Conservation (phyloP, 92 coral and sea anemone species). For the Umimayanthus kanabou region DNA sequence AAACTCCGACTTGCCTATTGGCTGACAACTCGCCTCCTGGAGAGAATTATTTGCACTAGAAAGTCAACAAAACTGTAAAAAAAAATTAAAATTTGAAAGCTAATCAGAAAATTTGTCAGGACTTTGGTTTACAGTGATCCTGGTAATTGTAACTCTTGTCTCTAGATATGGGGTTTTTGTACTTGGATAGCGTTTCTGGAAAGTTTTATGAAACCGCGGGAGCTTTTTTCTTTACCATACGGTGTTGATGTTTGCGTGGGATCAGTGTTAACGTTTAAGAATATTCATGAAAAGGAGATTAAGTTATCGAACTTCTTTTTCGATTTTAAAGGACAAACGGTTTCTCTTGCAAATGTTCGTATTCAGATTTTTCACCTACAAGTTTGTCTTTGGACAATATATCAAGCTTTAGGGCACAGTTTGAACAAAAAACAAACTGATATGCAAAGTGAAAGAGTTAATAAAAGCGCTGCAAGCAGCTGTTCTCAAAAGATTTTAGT, state of each 20-base stretch:
- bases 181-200: neutral
- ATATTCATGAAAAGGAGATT: neutral
- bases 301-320: neutral
- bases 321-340: neutral
- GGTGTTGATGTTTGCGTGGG: neutral
- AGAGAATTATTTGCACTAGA: neutral
- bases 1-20: neutral
- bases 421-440: neutral
- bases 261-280: neutral
- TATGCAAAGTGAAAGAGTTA: neutral
- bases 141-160: too few relatives aligned
- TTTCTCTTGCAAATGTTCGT: neutral
- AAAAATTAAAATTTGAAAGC: too few relatives aligned
- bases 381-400: neutral
- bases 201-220: neutral
- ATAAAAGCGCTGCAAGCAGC: slow-evolving; percentile 3
- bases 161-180: neutral
- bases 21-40: neutral
- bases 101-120: neutral
- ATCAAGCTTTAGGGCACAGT: neutral
- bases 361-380: neutral
- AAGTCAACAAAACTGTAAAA: neutral
- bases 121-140: neutral
- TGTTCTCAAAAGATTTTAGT: neutral
- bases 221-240: neutral